Percentiles rank a stretch among this genome's conserved stretches.
These are phyloP conservation scores for Saccostrea echinata DNA, from an alignment of 1,140 invertebrate species.

Conservation along the genomic window DNA sequence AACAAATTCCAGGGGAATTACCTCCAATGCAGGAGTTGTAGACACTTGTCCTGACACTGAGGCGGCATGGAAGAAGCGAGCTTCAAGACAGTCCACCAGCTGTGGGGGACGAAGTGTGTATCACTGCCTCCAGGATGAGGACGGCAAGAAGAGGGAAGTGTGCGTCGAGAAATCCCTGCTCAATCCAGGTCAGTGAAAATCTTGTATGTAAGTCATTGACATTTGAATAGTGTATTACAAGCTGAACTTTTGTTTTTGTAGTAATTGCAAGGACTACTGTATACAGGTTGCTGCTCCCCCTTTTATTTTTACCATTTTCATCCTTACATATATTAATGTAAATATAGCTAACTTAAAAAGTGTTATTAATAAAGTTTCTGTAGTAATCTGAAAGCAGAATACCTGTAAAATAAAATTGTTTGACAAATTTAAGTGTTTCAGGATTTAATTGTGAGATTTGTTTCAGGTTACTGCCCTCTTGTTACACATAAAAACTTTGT, in stretches of 20 bases:
- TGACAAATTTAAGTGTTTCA: too few relatives aligned
- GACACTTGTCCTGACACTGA: not conserved
- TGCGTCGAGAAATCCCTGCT: not conserved
- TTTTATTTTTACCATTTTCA: too few relatives aligned
- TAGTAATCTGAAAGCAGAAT: too few relatives aligned
- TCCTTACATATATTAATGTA: too few relatives aligned
- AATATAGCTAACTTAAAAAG: too few relatives aligned
- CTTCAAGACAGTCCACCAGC: not conserved
- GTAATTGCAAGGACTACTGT: too few relatives aligned
- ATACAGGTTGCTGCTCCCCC: too few relatives aligned
- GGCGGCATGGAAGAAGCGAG: not conserved
- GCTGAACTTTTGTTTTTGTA: too few relatives aligned
- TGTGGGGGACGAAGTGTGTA: constrained; percentile 2
- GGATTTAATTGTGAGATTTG: not conserved
- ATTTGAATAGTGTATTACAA: too few relatives aligned
- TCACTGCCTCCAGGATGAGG: not conserved
- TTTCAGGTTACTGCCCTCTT: not conserved
- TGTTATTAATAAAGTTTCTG: too few relatives aligned
- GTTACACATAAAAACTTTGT: not conserved
- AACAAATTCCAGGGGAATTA: not conserved
- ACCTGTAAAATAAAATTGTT: too few relatives aligned
- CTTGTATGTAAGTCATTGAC: too few relatives aligned
- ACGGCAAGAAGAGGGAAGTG: not conserved
- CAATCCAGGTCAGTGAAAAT: not conserved
- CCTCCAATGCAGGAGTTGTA: not conserved